A percentile compares a stretch with the other conserved stretches of the same genome.
phyloP scores from a whole-genome alignment of 2,797 vertebrate genomes.

The Sus cebifrons region DNA sequence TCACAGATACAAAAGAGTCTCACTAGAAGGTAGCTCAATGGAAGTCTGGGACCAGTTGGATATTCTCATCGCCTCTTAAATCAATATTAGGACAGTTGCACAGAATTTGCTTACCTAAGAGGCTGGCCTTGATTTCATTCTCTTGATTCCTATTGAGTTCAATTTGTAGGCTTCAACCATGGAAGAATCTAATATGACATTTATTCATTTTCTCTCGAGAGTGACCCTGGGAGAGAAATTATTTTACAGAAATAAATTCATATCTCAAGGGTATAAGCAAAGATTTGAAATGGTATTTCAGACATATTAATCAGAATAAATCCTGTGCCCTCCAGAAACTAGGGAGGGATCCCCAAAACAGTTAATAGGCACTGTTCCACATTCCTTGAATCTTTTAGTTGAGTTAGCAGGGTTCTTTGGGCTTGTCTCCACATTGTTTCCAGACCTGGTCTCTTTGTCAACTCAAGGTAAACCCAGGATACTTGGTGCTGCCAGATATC shows the following conservation, averaged over 20 bases:
- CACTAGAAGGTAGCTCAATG: neutral
- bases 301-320: conserved; percentile 28
- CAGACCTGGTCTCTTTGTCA: conserved; percentile 11
- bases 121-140: neutral
- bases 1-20: neutral
- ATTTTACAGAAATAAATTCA: conserved; percentile 62
- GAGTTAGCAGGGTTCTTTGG: neutral
- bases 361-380: neutral
- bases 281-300: conserved; percentile 34
- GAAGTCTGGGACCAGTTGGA: neutral
- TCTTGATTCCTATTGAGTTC: neutral
- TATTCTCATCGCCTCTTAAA: neutral
- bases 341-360: neutral
- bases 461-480: neutral
- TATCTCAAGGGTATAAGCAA: conserved; percentile 60
- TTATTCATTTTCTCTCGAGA: conserved; percentile 63
- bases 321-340: conserved; percentile 8
- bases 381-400: neutral
- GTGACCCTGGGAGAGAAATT: conserved; percentile 16
- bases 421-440: neutral
- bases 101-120: neutral
- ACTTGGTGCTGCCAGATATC: neutral
- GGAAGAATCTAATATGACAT: conserved; percentile 31
- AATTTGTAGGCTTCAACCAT: neutral
- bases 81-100: neutral